Evolutionary conservation across 2,888 invertebrate species (phyloP), one percentile per base, ranked within the genome.

Genomic region (Trypoxylon attenuatum): DNA sequence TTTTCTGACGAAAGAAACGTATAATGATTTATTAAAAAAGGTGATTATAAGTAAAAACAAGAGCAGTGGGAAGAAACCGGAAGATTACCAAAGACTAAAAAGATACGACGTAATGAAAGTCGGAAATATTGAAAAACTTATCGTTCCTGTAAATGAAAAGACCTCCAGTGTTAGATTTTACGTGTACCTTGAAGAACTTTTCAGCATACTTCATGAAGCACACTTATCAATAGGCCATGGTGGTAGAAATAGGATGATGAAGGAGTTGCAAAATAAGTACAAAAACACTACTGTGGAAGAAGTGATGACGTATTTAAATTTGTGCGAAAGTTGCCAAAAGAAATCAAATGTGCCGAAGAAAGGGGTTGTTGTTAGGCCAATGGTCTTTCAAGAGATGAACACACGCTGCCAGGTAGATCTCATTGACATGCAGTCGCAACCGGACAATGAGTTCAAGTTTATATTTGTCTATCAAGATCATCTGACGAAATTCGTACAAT

Each of bases 261-360:
- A 75, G 66, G 72, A 80, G 67, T 72, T 81, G 60, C 73, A 81
- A 71, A 54, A 71, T 63, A 70, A 65, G 70, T 79, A 80, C 68
- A 78, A 80, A 77, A 78, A 79, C 69, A 64, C 76, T 72, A 80
- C 79, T 45, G 68, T 73, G 65, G 68, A 75, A 70, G 69, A 70
- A 50, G 63, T 80, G 60, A 72, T 73, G 73, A 49, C 77, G 49
- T 80, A 75, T 63, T 43, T 70, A 42, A 58, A 55, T 66, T 71
- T 78, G 59, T 76, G 76, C 62, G 63, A 69, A n/a, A n/a, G n/a
- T n/a, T n/a, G n/a, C n/a, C n/a, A n/a, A n/a, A n/a, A n/a, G n/a
- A n/a, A n/a, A n/a, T n/a, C n/a, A n/a, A n/a, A n/a, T n/a, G 70
- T 62, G 16, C 42, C 27, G 80, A 77, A 71, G 82, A 78, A 74